Base-by-base conservation (phyloP, 2,888 invertebrate genomes). In the Cerastis rubricosa region DNA sequence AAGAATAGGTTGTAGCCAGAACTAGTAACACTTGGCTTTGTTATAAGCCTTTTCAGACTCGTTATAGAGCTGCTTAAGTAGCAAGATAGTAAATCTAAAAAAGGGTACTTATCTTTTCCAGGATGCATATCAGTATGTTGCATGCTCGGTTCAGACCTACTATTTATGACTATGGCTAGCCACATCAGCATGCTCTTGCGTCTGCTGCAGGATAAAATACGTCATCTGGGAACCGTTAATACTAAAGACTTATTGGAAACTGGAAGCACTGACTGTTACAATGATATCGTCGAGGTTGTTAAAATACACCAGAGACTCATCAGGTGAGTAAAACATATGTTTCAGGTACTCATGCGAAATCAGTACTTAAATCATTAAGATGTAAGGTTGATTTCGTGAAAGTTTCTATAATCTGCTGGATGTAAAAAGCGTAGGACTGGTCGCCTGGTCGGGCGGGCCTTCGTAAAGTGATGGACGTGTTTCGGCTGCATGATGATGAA, bases 151-250 rank as follows among this genome's bases (percentile, higher is more conserved):
- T 93, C 95, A 0, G 95, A 95, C 78, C 87, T 95, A 35, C 84
- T 95, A 35, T 95, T 95, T 82, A 94, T 94, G 90, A 93, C 94
- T 4, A 94, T 95, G 94, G 92, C 95, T 1, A 95, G 93, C 74
- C 94, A 95, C 77, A 95, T 95, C 68, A 93, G 94, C 81, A 94
- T 95, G 95, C 87, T 95, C 19, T 78, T 95, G 19, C 91, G 93
- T 12, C 80, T 94, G 4, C 84, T 95, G 68, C 95, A 95, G 88
- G 86, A 93, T 40, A 92, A 92, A 83, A 93, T 95, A 76, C 92
- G 94, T 2, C 88, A 88, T 3, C 63, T 95, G 51, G 92, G 90
- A 5, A 74, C 69, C 22, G 45, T 59, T 4, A 69, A 82, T 1
- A 61, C 40, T 35, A 47, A 66, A 29, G 49, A 76, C 2, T 45